A percentile compares a stretch with the other conserved stretches of the same genome.
Evolutionary conservation across 2,113 vertebrate genomes (phyloP).

Genomic region (Pao palembangensis): DNA sequence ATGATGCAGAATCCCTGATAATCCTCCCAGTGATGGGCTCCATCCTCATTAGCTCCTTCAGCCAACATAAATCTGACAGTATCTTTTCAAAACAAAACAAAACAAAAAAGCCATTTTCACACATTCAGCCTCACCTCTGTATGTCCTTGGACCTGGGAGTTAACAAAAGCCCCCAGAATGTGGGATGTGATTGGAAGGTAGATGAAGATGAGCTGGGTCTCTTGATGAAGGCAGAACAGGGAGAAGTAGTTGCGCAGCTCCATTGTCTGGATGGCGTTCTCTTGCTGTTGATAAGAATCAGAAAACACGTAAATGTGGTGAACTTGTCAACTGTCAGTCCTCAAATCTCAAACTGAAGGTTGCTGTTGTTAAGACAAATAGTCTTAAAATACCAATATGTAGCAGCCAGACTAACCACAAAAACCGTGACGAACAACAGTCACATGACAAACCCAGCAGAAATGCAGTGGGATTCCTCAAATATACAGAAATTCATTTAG

Average conservation of each 20-base stretch:
- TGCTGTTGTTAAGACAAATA: background rate
- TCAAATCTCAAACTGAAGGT: background rate
- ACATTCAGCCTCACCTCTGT: conserved; percentile 79
- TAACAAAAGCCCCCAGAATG: conserved; percentile 90
- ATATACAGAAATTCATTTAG: background rate
- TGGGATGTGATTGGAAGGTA: conserved; percentile 93
- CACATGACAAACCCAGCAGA: conserved; percentile 13
- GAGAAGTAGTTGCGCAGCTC: conserved; percentile 96
- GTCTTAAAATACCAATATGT: background rate
- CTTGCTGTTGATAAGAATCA: conserved; percentile 79
- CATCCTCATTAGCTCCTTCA: conserved; percentile 19
- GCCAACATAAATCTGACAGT: conserved; percentile 21
- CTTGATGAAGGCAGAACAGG: conserved; percentile 94
- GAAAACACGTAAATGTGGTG: background rate
- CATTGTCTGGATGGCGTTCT: conserved; percentile 92
- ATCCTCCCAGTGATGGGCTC: conserved; percentile 15
- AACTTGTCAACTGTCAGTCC: background rate
- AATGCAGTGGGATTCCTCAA: background rate
- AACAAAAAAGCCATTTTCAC: background rate
- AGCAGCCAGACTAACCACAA: conserved; percentile 3
- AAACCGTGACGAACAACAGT: conserved; percentile 12
- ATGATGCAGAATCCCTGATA: conserved; percentile 13
- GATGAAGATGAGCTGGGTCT: conserved; percentile 92
- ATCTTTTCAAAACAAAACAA: too few relatives aligned
- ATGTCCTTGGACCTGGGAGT: conserved; percentile 96